phyloP scores from a whole-genome alignment of 2,797 vertebrate genomes.

The Pseudochromis fuscus region DNA sequence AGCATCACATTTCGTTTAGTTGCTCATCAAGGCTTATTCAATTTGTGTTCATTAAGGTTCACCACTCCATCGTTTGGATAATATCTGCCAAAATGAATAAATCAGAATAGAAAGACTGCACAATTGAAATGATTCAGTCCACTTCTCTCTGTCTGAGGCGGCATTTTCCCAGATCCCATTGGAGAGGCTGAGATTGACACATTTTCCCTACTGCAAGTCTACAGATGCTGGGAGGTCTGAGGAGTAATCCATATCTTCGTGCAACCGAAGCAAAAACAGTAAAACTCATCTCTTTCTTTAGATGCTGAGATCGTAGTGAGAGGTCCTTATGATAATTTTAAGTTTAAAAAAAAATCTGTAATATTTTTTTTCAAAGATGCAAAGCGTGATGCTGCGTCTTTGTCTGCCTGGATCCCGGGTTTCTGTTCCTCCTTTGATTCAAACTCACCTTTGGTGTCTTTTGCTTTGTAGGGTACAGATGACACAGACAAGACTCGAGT shows the following conservation, averaged over 20 bases:
- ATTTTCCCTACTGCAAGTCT: constrained; percentile 28
- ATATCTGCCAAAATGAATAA: constrained; percentile 1
- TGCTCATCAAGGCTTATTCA: too few species aligned
- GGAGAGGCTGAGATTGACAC: constrained; percentile 22
- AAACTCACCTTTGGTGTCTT: constrained; percentile 85
- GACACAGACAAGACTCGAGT: constrained; percentile 82
- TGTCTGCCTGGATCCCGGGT: constrained; percentile 2
- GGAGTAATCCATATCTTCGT: constrained; percentile 54
- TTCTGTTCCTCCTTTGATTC: constrained; percentile 19
- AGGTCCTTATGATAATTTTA: constrained; percentile 47
- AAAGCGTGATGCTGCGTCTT: constrained; percentile 35
- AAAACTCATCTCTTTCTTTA: constrained; percentile 25
- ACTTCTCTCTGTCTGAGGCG: constrained; percentile 25
- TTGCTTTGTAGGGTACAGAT: constrained; percentile 77
- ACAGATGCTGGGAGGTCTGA: constrained; percentile 54
- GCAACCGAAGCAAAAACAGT: constrained; percentile 11
- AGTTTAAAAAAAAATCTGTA: neutral
- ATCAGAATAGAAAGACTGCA: neutral
- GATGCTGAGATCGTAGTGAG: constrained; percentile 30
- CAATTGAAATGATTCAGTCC: constrained; percentile 21
- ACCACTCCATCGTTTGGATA: too few species aligned
- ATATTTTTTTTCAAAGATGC: constrained; percentile 37
- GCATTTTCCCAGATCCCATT: constrained; percentile 42
- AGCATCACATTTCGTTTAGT: too few species aligned
- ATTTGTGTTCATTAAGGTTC: too few species aligned